Evolutionary conservation across 2,113 vertebrate species (phyloP), one percentile per base, ranked within the genome.

Genomic region (Rhombomys opimus): DNA sequence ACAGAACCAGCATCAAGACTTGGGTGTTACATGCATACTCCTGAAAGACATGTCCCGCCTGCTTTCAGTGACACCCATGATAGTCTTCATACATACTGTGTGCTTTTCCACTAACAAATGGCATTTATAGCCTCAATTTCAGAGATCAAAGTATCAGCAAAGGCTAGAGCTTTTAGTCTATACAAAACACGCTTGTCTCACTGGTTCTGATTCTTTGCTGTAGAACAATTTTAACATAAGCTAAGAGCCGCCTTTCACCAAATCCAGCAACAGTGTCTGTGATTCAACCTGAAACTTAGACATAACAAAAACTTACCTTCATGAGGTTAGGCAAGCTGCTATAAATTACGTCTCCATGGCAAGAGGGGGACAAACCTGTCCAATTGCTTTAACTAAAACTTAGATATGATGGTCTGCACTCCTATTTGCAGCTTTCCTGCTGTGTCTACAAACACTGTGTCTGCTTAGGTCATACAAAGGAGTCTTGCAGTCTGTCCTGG

Each of bases 141-240:
- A 38, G 11, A 77, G 54, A 72, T 63, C 32, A 86, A 70, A 63
- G 2, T 30, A 12, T 30, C 59, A 46, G 50, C 82, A n/a, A 59
- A 86, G 35, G n/a, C 77, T 5, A 27, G 35, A 35, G 1, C 11
- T 84, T 86, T 77, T 91, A 25, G 38, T 68, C 30, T 13, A 59
- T 46, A 67, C 6, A 75, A 90, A 93, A 65, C 87, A 78, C 30
- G 30, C 61, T 95, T 77, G 32, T 87, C 54, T 70, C 35, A 72
- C 65, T 17, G 46, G 3, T 50, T 87, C 20, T 96, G 12, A 63
- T 52, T 84, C 86, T 65, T 25, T 57, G 32, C 20, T 46, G 32
- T 73, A 72, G 41, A 89, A 2, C 50, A 80, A 35, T 86, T 89
- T 93, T 77, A 78, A 87, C 17, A 59, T 91, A 94, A 94, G 22